Evolutionary conservation across 1,140 invertebrate genomes (phyloP), one percentile per base, ranked within the genome.

Genomic region (Homarus americanus): DNA sequence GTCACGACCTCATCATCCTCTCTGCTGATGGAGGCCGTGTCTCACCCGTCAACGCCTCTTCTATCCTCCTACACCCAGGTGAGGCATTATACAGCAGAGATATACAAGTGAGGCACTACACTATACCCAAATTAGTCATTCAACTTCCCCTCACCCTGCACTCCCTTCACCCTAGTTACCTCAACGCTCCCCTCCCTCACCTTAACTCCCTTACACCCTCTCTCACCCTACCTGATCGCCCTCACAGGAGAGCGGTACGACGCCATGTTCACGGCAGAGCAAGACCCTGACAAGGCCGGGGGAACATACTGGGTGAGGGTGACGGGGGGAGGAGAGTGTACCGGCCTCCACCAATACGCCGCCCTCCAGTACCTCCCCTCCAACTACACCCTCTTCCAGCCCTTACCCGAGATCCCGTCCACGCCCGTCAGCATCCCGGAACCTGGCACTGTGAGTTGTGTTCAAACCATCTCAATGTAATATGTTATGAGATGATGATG

Each of bases 181-280:
- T 76, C 24, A 15, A 76, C 17, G 36, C 36, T n/a, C n/a, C 36
- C 28, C 36, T 38, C 44, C 10, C 36, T 63, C 36, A 38, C 10
- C n/a, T 12, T 15, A 41, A 5, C 38, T 15, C 34, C 20, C 4
- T 17, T n/a, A 38, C n/a, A 32, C 5, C n/a, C 40, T 28, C 36
- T 0, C 24, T 32, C 7, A 3, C 28, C 40, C n/a, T 17, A 38
- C n/a, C 40, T 28, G 10, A 5, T 28, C 49, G 12, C 32, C 36
- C 97, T 97, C 93, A 96, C 97, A 0, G 98, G 98, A 0, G 98
- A 98, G 94, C 94, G 97, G 80, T 98, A 97, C 93, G 98, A 98
- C 93, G 97, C 98, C 93, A 95, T 98, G 2, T 76, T 98, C 0
- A 94, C 96, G 36, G 96, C 97, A 32, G 96, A 96, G 93, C 96